phyloP scores from a whole-genome alignment of 2,888 invertebrate species.

The Cecidostiba fungosa region DNA sequence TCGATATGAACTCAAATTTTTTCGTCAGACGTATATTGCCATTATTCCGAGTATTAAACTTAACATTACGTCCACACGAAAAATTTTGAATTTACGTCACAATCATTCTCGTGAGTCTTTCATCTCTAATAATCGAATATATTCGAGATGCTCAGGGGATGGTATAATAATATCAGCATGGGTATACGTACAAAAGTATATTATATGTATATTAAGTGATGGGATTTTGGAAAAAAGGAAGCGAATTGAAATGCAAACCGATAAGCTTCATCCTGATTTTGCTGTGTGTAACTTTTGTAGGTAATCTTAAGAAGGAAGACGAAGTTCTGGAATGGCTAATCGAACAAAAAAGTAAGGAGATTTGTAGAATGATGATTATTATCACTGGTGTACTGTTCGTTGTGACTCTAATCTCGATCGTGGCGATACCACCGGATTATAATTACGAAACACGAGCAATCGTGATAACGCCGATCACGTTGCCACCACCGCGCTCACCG shows the following conservation, averaged over 20 bases:
- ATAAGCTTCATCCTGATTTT: conserved; percentile 55
- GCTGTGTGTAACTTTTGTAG: conserved; percentile 83
- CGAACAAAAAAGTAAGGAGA: conserved; percentile 96
- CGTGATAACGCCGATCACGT: conserved; percentile 76
- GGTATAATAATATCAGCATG: neutral
- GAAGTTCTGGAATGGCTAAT: conserved; percentile 97
- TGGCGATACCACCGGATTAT: conserved; percentile 78
- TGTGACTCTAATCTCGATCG: conserved; percentile 80
- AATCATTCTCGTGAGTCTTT: neutral
- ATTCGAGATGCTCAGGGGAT: neutral
- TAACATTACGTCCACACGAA: too few species aligned
- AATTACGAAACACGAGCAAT: conserved; percentile 76
- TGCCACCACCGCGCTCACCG: conserved; percentile 75
- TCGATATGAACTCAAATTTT: too few species aligned
- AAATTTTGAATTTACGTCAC: too few species aligned
- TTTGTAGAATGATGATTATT: conserved; percentile 80
- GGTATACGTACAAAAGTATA: neutral
- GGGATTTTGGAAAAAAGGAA: conserved; percentile 6
- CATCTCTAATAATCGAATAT: neutral
- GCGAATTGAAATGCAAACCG: conserved; percentile 2
- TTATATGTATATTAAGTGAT: neutral
- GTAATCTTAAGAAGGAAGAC: conserved; percentile 96
- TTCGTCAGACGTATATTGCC: too few species aligned
- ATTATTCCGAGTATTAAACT: too few species aligned
- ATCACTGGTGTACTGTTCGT: conserved; percentile 80